Evolutionary conservation across 2,888 invertebrate species (phyloP), one percentile per base, ranked within the genome.

Genomic region (Catocala sponsa): DNA sequence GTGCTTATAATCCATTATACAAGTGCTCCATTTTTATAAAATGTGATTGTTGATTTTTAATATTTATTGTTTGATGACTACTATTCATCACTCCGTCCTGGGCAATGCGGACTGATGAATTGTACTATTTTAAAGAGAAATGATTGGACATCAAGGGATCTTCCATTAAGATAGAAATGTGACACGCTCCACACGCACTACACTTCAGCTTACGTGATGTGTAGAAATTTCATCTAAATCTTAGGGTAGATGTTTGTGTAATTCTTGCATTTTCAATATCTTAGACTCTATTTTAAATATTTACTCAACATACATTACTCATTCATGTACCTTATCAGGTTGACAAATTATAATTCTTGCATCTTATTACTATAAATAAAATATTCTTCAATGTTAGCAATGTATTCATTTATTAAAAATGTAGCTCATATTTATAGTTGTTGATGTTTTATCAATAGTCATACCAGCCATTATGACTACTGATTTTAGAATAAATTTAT

Each of bases 71-170:
- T 57, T 64, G 68, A 68, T 56, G 5, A 59, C 42, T 81, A 82
- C 88, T 84, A 90, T 94, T 91, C 91, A 79, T 90, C 91, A 87
- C 86, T 93, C 86, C 92, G 94, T 88, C 85, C 63, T 89, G 94
- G 94, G 94, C 94, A 94, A 94, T 94, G 89, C 94, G 94, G 91
- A 93, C 77, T 91, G 92, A 90, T 88, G 93, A 93, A 91, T 90
- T 83, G 88, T 87, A 80, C 53, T 35, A 66, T 64, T 65, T 65
- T 48, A 51, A 52, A 66, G 61, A 48, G 9, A 59, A 65, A 67
- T 70, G 46, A 57, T 63, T 61, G 62, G 33, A 70, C 62, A 75
- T 81, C 76, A 77, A 74, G 59, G 56, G 72, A 76, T 80, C 79
- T 81, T 82, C 80, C 79, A 79, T 65, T 63, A 67, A 48, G 49